Conservation (phyloP, 2,888 invertebrate species). For the Tribolium freemani region DNA sequence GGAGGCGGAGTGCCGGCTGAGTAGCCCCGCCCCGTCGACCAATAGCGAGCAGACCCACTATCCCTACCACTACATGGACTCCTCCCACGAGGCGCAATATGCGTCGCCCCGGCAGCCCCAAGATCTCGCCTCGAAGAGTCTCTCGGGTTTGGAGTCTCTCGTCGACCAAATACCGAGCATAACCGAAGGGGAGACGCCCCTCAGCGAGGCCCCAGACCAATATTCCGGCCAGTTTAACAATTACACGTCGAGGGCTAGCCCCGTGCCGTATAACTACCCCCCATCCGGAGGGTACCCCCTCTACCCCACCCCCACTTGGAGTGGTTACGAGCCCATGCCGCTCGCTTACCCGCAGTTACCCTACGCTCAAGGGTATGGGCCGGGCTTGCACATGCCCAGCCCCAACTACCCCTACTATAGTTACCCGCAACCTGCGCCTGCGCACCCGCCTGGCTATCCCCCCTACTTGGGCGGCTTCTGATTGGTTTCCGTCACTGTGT, state of each 20-base stretch:
- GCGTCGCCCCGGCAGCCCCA: slow-evolving; percentile 71
- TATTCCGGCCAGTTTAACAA: slow-evolving; percentile 69
- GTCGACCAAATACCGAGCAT: slow-evolving; percentile 94
- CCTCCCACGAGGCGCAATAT: slow-evolving; percentile 66
- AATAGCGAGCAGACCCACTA: slow-evolving; percentile 64
- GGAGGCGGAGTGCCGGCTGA: slow-evolving; percentile 70
- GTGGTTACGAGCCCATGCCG: slow-evolving; percentile 68
- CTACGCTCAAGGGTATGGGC: slow-evolving; percentile 67
- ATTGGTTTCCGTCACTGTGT: slow-evolving; percentile 69
- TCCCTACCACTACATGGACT: slow-evolving; percentile 65
- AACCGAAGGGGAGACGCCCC: slow-evolving; percentile 76
- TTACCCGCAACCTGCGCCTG: slow-evolving; percentile 66
- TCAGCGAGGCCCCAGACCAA: slow-evolving; percentile 64
- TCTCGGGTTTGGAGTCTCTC: slow-evolving; percentile 88
- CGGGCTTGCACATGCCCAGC: slow-evolving; percentile 77
- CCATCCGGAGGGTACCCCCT: slow-evolving; percentile 64
- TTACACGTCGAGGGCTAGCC: slow-evolving; percentile 67
- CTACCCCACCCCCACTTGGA: slow-evolving; percentile 67
- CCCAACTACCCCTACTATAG: slow-evolving; percentile 77
- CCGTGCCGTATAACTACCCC: slow-evolving; percentile 64
- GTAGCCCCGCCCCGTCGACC: slow-evolving; percentile 69
- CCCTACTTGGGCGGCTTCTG: slow-evolving; percentile 68
- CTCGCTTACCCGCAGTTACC: slow-evolving; percentile 66
- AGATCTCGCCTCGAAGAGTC: slow-evolving; percentile 87
- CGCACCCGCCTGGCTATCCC: slow-evolving; percentile 67